Base-by-base conservation (phyloP, 2,888 invertebrate genomes). In the Ochropacha duplaris region DNA sequence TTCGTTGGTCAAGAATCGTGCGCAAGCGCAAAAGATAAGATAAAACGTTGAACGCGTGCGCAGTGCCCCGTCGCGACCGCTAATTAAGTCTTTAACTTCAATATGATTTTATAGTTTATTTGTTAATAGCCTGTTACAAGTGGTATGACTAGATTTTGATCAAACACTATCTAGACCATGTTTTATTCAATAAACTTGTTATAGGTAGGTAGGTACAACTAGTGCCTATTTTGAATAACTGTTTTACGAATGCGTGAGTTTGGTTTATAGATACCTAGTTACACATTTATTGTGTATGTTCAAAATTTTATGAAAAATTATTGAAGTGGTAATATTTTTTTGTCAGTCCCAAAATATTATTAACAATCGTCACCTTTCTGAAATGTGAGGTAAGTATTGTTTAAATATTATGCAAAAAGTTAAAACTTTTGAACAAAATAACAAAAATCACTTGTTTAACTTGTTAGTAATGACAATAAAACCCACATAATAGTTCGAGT, bases 81-180 rank as follows among this genome's bases (percentile, higher is more conserved):
- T 92, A 92, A 92, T 92, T 92, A 92, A 92, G 86, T 88, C 91
- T 87, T 91, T 88, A 87, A 78, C 81, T 86, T 81, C 76, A 79
- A 77, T 82, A 83, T 78, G 81, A 83, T 83, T 81, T 78, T 77
- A 80, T 81, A 75, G 72, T 79, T 84, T 85, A 86, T 85, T 84
- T 82, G 82, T 78, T 86, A 81, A 84, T 84, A 80, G 78, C 75
- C 76, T 75, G 73, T 65, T 67, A 71, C 69, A 73, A 68, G 55
- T 57, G 31, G 66, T 68, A 61, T 61, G 51, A 63, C 59, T 56
- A 54, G 56, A 57, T 61, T 62, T 62, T 57, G 60, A 61, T 59
- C 62, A 49, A 51, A 59, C 28, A 28, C 16, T 28, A 16, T n/a
- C 16, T n/a, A 28, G 26, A 51, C 16, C n/a, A 28, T 51, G n/a